A percentile compares a stretch with the other conserved stretches of the same genome.
phyloP scores from a whole-genome alignment of 2,888 invertebrate genomes.

The Drepanosiphum platanoidis region DNA sequence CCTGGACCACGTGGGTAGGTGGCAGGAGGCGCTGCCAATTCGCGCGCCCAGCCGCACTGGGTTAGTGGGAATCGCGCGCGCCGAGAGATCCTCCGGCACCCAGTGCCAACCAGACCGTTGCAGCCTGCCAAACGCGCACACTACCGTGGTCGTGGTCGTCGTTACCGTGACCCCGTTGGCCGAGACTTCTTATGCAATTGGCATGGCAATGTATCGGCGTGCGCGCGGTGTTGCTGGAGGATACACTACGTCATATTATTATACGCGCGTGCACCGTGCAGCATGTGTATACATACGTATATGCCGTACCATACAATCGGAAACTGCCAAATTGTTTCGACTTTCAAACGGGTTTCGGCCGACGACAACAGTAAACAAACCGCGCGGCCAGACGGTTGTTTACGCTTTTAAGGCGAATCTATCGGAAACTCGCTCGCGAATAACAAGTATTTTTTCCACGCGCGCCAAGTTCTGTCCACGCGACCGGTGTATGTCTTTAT shows the following conservation, averaged over 20 bases:
- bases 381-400: neutral
- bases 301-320: conserved; percentile 21
- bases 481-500: neutral
- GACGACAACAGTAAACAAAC: conserved; percentile 36
- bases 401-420: neutral
- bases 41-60: conserved; percentile 32
- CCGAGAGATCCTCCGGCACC: conserved; percentile 45
- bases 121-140: conserved; percentile 46
- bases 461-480: neutral
- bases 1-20: conserved; percentile 20
- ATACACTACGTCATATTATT: neutral
- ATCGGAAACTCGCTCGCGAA: neutral
- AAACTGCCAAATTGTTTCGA: conserved; percentile 44
- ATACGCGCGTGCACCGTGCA: neutral
- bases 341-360: conserved; percentile 40
- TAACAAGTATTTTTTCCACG: neutral
- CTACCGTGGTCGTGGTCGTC: conserved; percentile 17
- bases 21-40: conserved; percentile 27
- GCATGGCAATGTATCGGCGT: conserved; percentile 16
- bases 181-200: conserved; percentile 57
- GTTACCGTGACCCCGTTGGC: conserved; percentile 59
- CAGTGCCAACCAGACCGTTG: conserved; percentile 53
- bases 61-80: conserved; percentile 48
- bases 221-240: conserved; percentile 18
- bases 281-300: neutral